These are phyloP conservation scores for Cephus cinctus DNA, from an alignment of 1,140 invertebrate genomes.

Conservation along the genomic window DNA sequence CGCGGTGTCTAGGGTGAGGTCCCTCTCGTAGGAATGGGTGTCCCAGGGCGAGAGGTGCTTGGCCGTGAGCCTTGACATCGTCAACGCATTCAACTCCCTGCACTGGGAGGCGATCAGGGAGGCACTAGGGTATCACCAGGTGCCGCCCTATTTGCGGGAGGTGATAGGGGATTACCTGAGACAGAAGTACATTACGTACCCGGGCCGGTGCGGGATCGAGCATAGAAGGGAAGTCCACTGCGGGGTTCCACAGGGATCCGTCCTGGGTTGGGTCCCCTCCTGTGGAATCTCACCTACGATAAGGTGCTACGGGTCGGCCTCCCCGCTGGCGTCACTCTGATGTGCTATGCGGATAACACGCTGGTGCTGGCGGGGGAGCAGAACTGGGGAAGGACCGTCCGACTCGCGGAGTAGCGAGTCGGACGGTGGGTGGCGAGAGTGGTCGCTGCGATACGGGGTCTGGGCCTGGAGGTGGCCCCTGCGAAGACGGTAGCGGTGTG, in stretches of 20 bases:
- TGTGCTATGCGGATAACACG: conserved; percentile 21
- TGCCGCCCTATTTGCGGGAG: neutral
- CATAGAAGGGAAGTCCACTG: neutral
- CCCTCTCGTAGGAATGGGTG: neutral
- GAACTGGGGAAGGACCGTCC: neutral
- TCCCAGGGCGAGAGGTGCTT: neutral
- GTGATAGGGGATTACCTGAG: neutral
- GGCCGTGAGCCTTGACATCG: neutral
- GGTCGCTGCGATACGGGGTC: neutral
- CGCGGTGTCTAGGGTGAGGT: neutral
- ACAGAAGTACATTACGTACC: neutral
- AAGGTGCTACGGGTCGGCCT: conserved; percentile 20
- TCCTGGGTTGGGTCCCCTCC: conserved; percentile 29
- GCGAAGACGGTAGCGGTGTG: neutral
- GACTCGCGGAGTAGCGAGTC: neutral
- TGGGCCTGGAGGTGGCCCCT: neutral
- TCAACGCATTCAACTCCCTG: neutral
- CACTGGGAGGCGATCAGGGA: neutral
- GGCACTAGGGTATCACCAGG: neutral
- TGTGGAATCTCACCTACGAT: conserved; percentile 35
- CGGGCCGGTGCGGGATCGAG: neutral
- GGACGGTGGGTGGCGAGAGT: no score
- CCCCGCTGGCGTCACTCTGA: neutral
- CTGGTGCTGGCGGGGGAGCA: conserved; percentile 3
- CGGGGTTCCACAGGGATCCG: conserved; percentile 29